A percentile compares a stretch with the other conserved stretches of the same genome.
Conservation (phyloP, 2,113 vertebrate genomes). For the Epinephelus lanceolatus region DNA sequence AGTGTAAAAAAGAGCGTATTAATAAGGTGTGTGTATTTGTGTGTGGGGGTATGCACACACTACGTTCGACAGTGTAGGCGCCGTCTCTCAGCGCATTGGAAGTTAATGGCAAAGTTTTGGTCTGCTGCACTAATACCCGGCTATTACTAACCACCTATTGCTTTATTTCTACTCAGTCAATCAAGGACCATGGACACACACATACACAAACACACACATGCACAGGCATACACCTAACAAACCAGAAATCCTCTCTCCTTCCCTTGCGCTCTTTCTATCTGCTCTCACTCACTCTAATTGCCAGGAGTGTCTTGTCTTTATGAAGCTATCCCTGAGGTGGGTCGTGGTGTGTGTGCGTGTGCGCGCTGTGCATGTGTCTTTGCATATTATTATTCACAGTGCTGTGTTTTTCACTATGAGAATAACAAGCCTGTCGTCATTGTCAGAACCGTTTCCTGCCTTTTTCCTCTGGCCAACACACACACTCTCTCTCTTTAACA, state of each 20-base stretch:
- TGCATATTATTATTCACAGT: neutral
- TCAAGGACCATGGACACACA: conserved; percentile 46
- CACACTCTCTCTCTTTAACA: too few species aligned
- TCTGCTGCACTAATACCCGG: conserved; percentile 67
- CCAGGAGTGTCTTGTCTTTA: conserved; percentile 64
- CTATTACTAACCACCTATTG: conserved; percentile 66
- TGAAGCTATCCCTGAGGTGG: conserved; percentile 58
- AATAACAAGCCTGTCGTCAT: conserved; percentile 58
- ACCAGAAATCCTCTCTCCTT: neutral
- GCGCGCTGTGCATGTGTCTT: neutral
- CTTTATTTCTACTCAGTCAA: conserved; percentile 69
- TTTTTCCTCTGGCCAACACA: conserved; percentile 26
- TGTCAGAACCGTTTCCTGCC: conserved; percentile 41
- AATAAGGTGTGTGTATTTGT: conserved; percentile 16
- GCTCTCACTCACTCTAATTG: conserved; percentile 63
- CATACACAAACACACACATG: neutral
- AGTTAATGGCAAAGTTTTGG: conserved; percentile 74
- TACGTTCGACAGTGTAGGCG: neutral
- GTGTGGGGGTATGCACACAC: neutral
- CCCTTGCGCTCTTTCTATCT: conserved; percentile 12
- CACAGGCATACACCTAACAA: conserved; percentile 18
- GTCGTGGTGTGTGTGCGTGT: conserved; percentile 2
- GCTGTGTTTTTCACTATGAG: conserved; percentile 16
- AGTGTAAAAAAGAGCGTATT: conserved; percentile 16
- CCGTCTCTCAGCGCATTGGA: conserved; percentile 43